Evolutionary conservation across 2,888 invertebrate genomes (phyloP).

Genomic region (Boloria selene): DNA sequence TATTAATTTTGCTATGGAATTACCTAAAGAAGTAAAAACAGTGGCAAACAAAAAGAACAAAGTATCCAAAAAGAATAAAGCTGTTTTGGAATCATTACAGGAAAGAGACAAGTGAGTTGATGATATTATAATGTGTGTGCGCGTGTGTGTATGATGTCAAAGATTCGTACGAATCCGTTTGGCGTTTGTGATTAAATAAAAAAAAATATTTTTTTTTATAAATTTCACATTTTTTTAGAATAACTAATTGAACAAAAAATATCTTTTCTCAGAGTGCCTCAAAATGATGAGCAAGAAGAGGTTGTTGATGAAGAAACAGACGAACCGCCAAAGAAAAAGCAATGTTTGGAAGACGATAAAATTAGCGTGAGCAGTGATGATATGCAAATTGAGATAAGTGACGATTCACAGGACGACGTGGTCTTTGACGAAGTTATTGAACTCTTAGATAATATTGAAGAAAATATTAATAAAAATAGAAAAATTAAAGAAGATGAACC

Average conservation of each 20-base stretch:
- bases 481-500: no score
- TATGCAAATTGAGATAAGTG: slow-evolving; percentile 50
- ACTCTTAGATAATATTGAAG: slow-evolving; percentile 27
- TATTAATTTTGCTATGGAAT: slow-evolving; percentile 58
- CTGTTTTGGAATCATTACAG: slow-evolving; percentile 57
- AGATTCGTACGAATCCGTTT: no score
- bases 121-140: background rate
- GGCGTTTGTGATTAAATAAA: no score
- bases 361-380: slow-evolving; percentile 70
- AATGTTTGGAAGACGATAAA: slow-evolving; percentile 55
- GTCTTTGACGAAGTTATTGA: slow-evolving; percentile 36
- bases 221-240: no score
- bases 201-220: no score
- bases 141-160: no score
- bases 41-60: slow-evolving; percentile 51
- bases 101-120: slow-evolving; percentile 57
- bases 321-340: slow-evolving; percentile 60
- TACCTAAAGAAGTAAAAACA: slow-evolving; percentile 42
- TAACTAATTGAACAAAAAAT: background rate
- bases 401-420: slow-evolving; percentile 51
- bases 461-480: background rate
- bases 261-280: slow-evolving; percentile 51
- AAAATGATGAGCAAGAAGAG: slow-evolving; percentile 31
- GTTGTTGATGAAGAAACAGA: slow-evolving; percentile 50
- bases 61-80: slow-evolving; percentile 62